Conservation (phyloP, 1,140 invertebrate species). For the Prorops nasuta region DNA sequence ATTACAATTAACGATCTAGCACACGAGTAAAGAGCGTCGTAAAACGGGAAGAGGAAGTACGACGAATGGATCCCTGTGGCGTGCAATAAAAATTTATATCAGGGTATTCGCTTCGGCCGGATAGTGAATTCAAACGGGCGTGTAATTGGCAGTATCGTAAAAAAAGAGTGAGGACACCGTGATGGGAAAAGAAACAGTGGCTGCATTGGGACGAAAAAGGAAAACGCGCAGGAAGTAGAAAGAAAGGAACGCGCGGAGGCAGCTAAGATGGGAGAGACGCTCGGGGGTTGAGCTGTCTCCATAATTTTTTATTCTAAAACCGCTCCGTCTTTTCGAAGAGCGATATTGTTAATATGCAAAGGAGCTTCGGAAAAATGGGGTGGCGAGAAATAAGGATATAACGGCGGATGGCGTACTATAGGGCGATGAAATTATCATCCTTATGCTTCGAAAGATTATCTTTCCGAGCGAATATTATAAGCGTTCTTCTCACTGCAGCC, state of each 20-base stretch:
- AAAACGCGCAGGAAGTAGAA: conserved; percentile 10
- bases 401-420: conserved; percentile 19
- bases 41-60: conserved; percentile 22
- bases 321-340: conserved; percentile 43
- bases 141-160: conserved; percentile 59
- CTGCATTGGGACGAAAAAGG: conserved; percentile 15
- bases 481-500: conserved; percentile 19
- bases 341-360: conserved; percentile 59
- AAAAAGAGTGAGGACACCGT: conserved; percentile 35
- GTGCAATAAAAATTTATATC: conserved; percentile 51
- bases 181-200: conserved; percentile 34
- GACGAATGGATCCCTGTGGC: conserved; percentile 21
- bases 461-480: conserved; percentile 36
- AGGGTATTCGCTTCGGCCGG: conserved; percentile 40
- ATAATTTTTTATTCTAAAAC: conserved; percentile 56
- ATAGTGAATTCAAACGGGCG: conserved; percentile 57
- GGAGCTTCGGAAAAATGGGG: conserved; percentile 54
- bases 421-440: conserved; percentile 26
- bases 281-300: conserved; percentile 30
- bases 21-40: conserved; percentile 12
- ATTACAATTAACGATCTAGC: conserved; percentile 10
- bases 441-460: conserved; percentile 36
- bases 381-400: conserved; percentile 51
- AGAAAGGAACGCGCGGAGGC: conserved; percentile 24
- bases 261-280: conserved; percentile 8